A percentile compares a stretch with the other conserved stretches of the same genome.
These are phyloP conservation scores for Sanderia malayensis DNA, from an alignment of 30 jellyfish, hydroid and myxozoan species.

Conservation along the genomic window DNA sequence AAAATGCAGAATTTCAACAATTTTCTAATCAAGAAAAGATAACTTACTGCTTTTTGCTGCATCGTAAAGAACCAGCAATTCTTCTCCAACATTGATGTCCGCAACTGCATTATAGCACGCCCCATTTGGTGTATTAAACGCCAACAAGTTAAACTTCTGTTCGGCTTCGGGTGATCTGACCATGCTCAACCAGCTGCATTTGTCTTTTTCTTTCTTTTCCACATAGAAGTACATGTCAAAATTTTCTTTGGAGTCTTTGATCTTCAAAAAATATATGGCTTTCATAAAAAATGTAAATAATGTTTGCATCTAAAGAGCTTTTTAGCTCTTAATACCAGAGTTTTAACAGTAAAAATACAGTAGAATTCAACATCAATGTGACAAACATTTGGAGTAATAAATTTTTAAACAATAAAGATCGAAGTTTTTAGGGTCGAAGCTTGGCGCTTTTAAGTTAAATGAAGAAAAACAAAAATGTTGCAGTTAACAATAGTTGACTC, in stretches of 20 bases:
- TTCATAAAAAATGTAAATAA: not conserved
- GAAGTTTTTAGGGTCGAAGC: too few species aligned
- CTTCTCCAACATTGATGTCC: conserved; percentile 42
- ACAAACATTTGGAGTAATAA: not conserved
- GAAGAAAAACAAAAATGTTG: too few species aligned
- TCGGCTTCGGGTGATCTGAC: conserved; percentile 45
- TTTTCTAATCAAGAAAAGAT: too few species aligned
- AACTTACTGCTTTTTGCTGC: conserved; percentile 18
- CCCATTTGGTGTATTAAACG: conserved; percentile 28
- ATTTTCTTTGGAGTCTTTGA: conserved; percentile 27
- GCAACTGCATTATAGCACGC: conserved; percentile 46
- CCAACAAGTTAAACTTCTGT: conserved; percentile 14
- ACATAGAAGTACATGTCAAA: conserved; percentile 24
- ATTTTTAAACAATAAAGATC: not conserved
- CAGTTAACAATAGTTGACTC: too few species aligned
- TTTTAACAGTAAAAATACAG: not conserved
- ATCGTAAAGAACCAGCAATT: conserved; percentile 39
- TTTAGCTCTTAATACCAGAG: too few species aligned
- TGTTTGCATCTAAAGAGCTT: not conserved
- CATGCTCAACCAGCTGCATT: conserved; percentile 68
- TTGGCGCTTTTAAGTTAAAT: too few species aligned
- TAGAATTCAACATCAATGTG: not conserved
- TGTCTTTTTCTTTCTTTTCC: conserved; percentile 17
- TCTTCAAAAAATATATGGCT: conserved; percentile 1
- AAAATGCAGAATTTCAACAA: too few species aligned